These are phyloP conservation scores for Idaea dimidiata DNA, from an alignment of 2,888 invertebrate species.

Conservation along the genomic window DNA sequence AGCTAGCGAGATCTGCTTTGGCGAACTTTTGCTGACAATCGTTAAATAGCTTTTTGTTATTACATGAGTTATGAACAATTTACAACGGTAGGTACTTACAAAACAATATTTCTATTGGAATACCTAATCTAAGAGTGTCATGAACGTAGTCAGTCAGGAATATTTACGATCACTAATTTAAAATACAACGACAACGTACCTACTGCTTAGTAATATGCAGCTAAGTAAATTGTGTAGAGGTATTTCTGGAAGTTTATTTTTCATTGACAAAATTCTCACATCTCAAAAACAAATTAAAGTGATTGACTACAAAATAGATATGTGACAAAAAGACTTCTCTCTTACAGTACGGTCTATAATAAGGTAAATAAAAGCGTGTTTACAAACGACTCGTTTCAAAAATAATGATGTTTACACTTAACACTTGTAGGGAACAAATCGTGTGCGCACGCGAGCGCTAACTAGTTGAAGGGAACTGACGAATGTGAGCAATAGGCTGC, in stretches of 20 bases:
- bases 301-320: neutral
- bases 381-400: slow-evolving; percentile 8
- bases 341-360: neutral
- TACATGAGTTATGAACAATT: no score
- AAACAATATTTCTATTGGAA: no score
- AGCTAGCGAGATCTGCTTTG: slow-evolving; percentile 46
- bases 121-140: no score
- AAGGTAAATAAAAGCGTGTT: slow-evolving; percentile 10
- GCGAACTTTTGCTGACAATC: slow-evolving; percentile 31
- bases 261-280: neutral
- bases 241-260: neutral
- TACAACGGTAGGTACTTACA: no score
- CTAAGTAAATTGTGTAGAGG: neutral
- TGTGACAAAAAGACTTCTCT: slow-evolving; percentile 3
- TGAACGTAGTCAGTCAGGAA: no score
- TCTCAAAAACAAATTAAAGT: neutral
- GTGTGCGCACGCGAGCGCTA: slow-evolving; percentile 31
- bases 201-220: no score
- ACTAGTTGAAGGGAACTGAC: slow-evolving; percentile 41
- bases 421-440: slow-evolving; percentile 32
- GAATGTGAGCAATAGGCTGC: slow-evolving; percentile 42
- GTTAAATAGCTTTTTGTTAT: slow-evolving; percentile 34
- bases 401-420: slow-evolving; percentile 35
- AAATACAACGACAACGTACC: no score
- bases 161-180: no score